Evolutionary conservation across 2,113 vertebrate genomes (phyloP), one percentile per base, ranked within the genome.

Genomic region (Cairina moschata): DNA sequence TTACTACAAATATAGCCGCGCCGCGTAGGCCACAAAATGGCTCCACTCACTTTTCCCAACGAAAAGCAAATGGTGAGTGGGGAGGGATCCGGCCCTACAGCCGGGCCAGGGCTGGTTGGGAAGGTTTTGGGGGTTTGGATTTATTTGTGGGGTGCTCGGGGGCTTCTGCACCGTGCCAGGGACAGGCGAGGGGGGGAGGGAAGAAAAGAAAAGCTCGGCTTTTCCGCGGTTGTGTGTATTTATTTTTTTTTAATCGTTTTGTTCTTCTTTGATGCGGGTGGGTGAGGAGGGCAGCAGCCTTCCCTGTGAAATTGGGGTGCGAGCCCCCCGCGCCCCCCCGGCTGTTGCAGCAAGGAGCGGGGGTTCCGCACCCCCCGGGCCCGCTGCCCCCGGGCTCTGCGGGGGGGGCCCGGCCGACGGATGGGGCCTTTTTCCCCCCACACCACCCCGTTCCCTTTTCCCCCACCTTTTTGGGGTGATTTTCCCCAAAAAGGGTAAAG

Each of bases 21-120:
- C 98, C 98, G 98, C 98, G 98, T 98, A 98, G 98, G 98, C 98
- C 98, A 98, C 98, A 99, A 99, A 98, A 99, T 99, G 99, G 99
- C 99, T 99, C 98, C 98, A 98, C 98, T 98, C 98, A 98, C 97
- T 98, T 97, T 98, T 98, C 97, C 98, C 98, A 98, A 98, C 98
- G 98, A 98, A 98, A 98, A 98, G 98, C 98, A 97, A 98, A 97
- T 97, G 98, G 99, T 99, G 98, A 99, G 99, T 97, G 87, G 54
- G 42, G 83, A 82, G 62, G 77, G 26, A 94, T 75, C 60, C 8
- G 68, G 80, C 76, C 89, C 85, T 20, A 68, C 82, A 38, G 32
- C 15, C 2, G 3, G 50, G 23, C 16, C 2, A 14, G 58, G 66
- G 77, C 4, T 4, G 59, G 9, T 36, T 28, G 17, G 2, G 3